A percentile compares a stretch with the other conserved stretches of the same genome.
Evolutionary conservation across 2,888 invertebrate genomes (phyloP).

Genomic region (Caenorhabditis zanzibari): DNA sequence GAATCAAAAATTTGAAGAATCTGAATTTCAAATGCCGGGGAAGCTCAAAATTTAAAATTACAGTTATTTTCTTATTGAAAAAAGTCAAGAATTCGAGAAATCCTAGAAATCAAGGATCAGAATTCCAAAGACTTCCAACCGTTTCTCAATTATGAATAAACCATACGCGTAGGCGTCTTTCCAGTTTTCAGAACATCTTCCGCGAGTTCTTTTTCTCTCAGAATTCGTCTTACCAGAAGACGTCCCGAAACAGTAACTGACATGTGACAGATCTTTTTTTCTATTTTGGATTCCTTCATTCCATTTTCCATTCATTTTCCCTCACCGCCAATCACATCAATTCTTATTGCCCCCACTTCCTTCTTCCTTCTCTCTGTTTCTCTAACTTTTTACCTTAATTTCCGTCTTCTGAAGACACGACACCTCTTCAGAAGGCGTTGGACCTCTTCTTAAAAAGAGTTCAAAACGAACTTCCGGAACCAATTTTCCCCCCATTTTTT

Average conservation of each 20-base stretch:
- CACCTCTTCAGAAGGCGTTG: constrained; percentile 1
- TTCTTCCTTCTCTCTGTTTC: constrained; percentile 6
- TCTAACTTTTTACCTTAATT: constrained; percentile 6
- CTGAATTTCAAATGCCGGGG: too few relatives aligned
- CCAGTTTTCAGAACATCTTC: constrained; percentile 57
- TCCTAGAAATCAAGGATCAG: too few relatives aligned
- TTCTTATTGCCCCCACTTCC: constrained; percentile 51
- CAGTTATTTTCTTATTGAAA: too few relatives aligned
- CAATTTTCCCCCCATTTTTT: neutral
- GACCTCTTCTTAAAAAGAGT: neutral
- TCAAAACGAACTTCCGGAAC: neutral
- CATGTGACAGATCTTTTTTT: constrained; percentile 41
- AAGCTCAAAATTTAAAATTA: too few relatives aligned
- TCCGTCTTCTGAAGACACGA: neutral
- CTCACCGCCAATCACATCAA: constrained; percentile 52
- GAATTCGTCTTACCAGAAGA: neutral
- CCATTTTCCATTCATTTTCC: neutral
- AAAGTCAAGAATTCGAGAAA: too few relatives aligned
- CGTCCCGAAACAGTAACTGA: constrained; percentile 17
- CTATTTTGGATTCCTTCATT: constrained; percentile 3
- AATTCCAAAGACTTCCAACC: too few relatives aligned
- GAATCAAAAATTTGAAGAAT: too few relatives aligned
- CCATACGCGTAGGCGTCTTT: constrained; percentile 36
- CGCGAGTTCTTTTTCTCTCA: constrained; percentile 22
- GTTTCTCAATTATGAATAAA: neutral